Base-by-base conservation (phyloP, 2,888 invertebrate genomes). In the Fissipunctia ypsillon region DNA sequence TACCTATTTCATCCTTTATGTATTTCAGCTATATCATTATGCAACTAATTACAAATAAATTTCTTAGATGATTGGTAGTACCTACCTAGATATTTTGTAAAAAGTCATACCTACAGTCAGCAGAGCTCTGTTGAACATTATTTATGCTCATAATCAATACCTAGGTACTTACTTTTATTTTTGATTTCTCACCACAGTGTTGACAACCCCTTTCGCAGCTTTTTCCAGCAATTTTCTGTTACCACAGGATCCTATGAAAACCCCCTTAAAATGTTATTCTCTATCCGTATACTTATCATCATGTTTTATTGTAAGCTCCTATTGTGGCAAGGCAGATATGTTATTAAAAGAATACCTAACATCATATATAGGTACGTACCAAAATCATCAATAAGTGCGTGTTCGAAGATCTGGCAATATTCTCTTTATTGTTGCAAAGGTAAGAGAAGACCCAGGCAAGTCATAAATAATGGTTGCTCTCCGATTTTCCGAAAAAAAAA, bases 161-260 rank as follows among this genome's bases (percentile, higher is more conserved):
- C n/a, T n/a, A n/a, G n/a, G n/a, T n/a, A 77, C 31, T 41, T 77
- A 68, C 22, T 31, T 52, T 14, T 12, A 14, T 28, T 16, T 19
- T 22, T 19, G 1, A 0, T 25, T n/a, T 5, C n/a, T 19, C 9
- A 35, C n/a, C 25, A 59, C 43, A 70, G 43, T 41, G 2, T 57
- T 59, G 10, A 22, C 14, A 12, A 9, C 14, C 7, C 31, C 48
- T 0, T n/a, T 25, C 6, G 52, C 12, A 38, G 12, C 28, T 19
- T 43, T 50, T 25, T 59, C 6, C 35, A 31, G n/a, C 14, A 50
- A 0, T 59, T 31, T 38, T 50, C 9, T 31, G n/a, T 38, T 6
- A 48, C 12, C 25, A n/a, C 2, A 28, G 6, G 10, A 28, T 19
- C 14, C 2, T n/a, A n/a, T n/a, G n/a, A n/a, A n/a, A n/a, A n/a